Evolutionary conservation across 2,113 vertebrate genomes (phyloP), one percentile per base, ranked within the genome.

Genomic region (Ptilonorhynchus violaceus): DNA sequence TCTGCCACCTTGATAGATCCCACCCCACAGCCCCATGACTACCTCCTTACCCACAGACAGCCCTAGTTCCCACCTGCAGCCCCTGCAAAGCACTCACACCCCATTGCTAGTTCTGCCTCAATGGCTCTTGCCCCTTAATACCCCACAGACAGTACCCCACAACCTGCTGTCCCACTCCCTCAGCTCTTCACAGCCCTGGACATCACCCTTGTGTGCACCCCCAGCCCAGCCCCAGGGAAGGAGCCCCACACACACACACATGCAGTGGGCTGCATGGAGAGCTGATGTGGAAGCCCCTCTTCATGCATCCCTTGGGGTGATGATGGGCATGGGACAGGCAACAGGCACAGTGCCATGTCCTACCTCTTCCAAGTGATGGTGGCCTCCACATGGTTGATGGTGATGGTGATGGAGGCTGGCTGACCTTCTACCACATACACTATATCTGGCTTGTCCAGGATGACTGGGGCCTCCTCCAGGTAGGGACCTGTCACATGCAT

Each of bases 341-440:
- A 17, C 4, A 22, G 33, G 35, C 9, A 35, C 39, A 44, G 68
- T 2, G 2, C 50, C 55, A 35, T 41, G n/a, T 62, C 93, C 74
- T 98, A 99, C 99, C 99, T 99, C 95, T 98, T 99, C 99, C 99
- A 99, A 88, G 98, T 95, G 93, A 99, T 98, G 0, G 97, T 97
- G 60, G 99, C 98, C 44, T 99, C 99, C 91, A 99, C 99, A 0
- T 99, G 99, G 94, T 99, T 99, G 78, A 99, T 98, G 25, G 99
- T 99, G 91, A 99, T 72, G 1, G 98, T 98, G 89, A 99, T 97
- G 24, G 97, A 98, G 85, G 98, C 97, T 1, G 99, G 98, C 95
- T 99, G 99, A 88, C 99, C 99, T 96, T 99, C 99, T 79, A 99
- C 99, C 85, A 99, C 98, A 39, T 98, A 98, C 15, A 99, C 98